Base-by-base conservation (phyloP, 2,113 vertebrate species). In the Brevimyrus niger region DNA sequence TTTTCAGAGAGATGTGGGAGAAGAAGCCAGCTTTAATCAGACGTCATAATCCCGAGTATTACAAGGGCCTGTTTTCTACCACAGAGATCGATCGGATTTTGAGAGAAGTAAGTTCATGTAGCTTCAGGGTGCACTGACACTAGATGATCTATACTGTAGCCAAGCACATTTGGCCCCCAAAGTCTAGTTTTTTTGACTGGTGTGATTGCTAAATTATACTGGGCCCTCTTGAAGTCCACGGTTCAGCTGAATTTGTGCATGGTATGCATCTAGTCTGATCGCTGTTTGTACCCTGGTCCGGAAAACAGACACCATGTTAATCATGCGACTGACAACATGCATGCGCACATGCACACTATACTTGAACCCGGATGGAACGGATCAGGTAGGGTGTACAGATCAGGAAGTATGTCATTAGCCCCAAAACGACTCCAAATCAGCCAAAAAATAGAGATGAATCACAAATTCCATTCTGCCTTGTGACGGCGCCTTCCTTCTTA, bases 41-140 rank as follows among this genome's bases (percentile, higher is more conserved):
- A 89, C 96, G 98, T 1, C 93, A 95, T 27, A 96, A 97, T 91
- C 94, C 76, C n/a, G 84, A 93, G 80, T 99, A 99, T 91, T 99
- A 98, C 91, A 93, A 93, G 47, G 98, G 97, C 9, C 94, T 99
- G 0, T 99, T 99, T 93, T 99, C 98, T n/a, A 98, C 98, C 0
- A 93, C 95, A 0, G 98, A 98, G 86, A 95, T 99, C 88, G 97
- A 99, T 88, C 91, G 93, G 2, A 95, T 97, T 8, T 94, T 99
- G 84, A 97, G 96, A 90, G 44, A 94, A 42, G 97, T 96, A 92
- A 93, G 91, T 35, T 85, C 13, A 19, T 31, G 17, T 48, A n/a
- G 19, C 50, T 35, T 31, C 61, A 13, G 61, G n/a, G n/a, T 61
- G 8, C 1, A 11, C 61, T 65, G 8, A 27, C n/a, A 11, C 61